phyloP scores from a whole-genome alignment of 2,113 vertebrate species.

The Maccullochella peelii region DNA sequence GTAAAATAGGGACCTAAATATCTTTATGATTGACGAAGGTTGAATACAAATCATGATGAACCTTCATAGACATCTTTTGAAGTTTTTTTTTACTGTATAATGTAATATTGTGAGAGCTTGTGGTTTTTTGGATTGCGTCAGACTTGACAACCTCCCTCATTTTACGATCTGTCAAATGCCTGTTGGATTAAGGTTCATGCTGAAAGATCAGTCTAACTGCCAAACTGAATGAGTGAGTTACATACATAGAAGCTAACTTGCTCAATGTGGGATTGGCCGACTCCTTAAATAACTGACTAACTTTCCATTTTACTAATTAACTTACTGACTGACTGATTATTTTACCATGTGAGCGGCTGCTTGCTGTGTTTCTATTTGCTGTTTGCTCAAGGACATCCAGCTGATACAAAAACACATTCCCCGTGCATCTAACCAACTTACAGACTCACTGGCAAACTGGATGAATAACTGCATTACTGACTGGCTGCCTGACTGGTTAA shows the following conservation, averaged over 20 bases:
- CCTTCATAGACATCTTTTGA: too few species aligned
- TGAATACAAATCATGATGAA: too few species aligned
- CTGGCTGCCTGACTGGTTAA: conserved; percentile 66
- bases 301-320: conserved; percentile 40
- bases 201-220: neutral
- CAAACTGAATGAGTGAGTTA: conserved; percentile 13
- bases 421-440: conserved; percentile 54
- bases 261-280: neutral
- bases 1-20: too few species aligned
- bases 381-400: conserved; percentile 57
- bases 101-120: neutral
- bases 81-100: neutral
- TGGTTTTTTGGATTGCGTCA: neutral
- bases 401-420: conserved; percentile 44
- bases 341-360: conserved; percentile 23
- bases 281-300: conserved; percentile 28
- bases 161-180: conserved; percentile 1
- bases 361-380: conserved; percentile 23
- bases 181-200: neutral
- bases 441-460: conserved; percentile 37
- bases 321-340: conserved; percentile 32
- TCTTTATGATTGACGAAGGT: too few species aligned
- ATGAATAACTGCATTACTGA: conserved; percentile 63
- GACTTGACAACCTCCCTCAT: neutral
- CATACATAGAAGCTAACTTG: neutral